These are phyloP conservation scores for Leptodirus hochenwartii DNA, from an alignment of 2,888 invertebrate genomes.

Conservation along the genomic window DNA sequence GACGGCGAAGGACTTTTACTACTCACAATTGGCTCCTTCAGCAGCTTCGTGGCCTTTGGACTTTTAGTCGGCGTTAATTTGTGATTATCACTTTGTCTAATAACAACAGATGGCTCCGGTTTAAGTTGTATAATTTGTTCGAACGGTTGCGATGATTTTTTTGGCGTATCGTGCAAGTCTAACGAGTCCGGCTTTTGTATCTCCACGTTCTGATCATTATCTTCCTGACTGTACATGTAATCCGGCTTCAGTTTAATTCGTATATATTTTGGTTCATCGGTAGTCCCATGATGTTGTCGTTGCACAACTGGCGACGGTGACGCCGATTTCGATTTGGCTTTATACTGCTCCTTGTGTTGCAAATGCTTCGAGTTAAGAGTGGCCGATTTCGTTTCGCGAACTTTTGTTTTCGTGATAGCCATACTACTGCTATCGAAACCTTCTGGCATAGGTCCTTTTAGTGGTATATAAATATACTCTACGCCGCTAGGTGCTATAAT, in stretches of 20 bases:
- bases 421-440: constrained; percentile 12
- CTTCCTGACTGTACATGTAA: constrained; percentile 41
- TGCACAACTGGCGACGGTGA: constrained; percentile 12
- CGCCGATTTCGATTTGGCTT: constrained; percentile 16
- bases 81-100: no score
- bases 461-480: constrained; percentile 29
- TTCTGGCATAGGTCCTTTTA: constrained; percentile 27
- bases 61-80: no score
- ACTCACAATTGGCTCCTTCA: constrained; percentile 16
- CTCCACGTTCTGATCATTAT: constrained; percentile 14
- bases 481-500: constrained; percentile 25
- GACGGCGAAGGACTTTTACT: constrained; percentile 48
- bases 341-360: constrained; percentile 11
- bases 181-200: constrained; percentile 40
- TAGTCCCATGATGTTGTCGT: constrained; percentile 8
- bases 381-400: constrained; percentile 13
- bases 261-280: constrained; percentile 33
- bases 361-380: constrained; percentile 9
- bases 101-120: constrained; percentile 12
- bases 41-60: constrained; percentile 5
- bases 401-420: constrained; percentile 11
- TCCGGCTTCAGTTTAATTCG: constrained; percentile 59
- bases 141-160: constrained; percentile 26
- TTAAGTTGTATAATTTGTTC: constrained; percentile 22
- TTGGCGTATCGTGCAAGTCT: constrained; percentile 29